These are phyloP conservation scores for Orussus abietinus DNA, from an alignment of 1,140 invertebrate genomes.

Conservation along the genomic window DNA sequence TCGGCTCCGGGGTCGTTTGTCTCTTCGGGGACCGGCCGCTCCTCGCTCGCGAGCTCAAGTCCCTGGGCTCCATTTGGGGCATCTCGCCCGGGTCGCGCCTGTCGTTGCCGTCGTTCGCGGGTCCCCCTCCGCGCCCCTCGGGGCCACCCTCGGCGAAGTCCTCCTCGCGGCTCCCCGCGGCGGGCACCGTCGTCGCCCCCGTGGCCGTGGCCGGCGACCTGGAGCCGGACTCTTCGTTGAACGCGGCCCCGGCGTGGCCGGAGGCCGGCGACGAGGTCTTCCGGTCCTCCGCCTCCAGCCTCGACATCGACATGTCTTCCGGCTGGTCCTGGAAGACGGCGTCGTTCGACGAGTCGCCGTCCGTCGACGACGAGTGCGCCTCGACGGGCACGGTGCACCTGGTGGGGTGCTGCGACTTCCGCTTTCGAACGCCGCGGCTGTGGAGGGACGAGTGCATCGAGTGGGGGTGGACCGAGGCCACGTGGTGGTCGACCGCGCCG, in stretches of 20 bases:
- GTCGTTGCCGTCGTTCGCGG: conserved; percentile 7
- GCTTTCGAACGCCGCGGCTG: conserved; percentile 61
- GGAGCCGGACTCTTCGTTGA: conserved; percentile 24
- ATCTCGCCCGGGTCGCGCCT: conserved; percentile 18
- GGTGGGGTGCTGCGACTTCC: conserved; percentile 90
- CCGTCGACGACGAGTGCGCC: conserved; percentile 59
- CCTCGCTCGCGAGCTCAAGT: conserved; percentile 46
- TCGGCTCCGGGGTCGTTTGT: conserved; percentile 35
- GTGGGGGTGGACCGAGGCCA: conserved; percentile 30
- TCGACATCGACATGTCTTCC: conserved; percentile 59
- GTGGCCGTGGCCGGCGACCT: conserved; percentile 20
- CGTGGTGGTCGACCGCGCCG: conserved; percentile 36
- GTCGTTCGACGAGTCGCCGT: conserved; percentile 66
- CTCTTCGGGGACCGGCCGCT: conserved; percentile 34
- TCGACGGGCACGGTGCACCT: conserved; percentile 66
- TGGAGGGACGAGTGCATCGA: conserved; percentile 32
- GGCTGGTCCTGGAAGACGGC: conserved; percentile 58
- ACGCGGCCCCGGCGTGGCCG: conserved; percentile 22
- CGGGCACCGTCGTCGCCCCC: conserved; percentile 12
- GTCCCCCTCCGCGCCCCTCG: conserved; percentile 3
- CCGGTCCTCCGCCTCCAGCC: conserved; percentile 38
- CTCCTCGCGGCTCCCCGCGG: not conserved
- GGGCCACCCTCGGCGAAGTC: conserved; percentile 9
- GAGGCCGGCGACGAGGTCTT: conserved; percentile 34
- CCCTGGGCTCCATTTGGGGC: conserved; percentile 41